phyloP scores from a whole-genome alignment of 1,140 invertebrate species.

The Bombus breviceps region DNA sequence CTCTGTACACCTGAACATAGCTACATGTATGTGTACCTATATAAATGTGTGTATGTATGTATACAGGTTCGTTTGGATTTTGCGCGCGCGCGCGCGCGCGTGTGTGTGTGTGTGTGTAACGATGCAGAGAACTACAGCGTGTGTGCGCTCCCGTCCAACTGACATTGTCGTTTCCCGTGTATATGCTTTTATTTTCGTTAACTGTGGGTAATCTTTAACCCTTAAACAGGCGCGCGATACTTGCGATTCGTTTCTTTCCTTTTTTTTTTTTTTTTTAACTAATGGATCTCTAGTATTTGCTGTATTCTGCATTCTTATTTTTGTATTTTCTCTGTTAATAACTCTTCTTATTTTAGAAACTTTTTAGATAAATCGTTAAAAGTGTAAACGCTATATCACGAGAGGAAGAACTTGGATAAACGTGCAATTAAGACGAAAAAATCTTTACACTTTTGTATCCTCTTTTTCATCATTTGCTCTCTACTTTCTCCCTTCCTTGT shows the following conservation, averaged over 20 bases:
- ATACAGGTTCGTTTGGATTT: not conserved
- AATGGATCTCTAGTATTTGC: conserved; percentile 7
- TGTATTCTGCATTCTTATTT: not conserved
- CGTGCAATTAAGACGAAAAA: conserved; percentile 27
- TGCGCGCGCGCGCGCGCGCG: not conserved
- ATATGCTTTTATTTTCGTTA: conserved; percentile 5
- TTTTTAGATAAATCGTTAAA: conserved; percentile 25
- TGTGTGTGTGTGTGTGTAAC: conserved; percentile 29
- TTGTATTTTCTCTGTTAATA: not conserved
- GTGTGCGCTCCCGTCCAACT: conserved; percentile 25
- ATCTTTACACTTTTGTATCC: not conserved
- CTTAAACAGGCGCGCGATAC: conserved; percentile 42
- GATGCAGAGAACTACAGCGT: conserved; percentile 22
- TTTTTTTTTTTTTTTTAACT: not conserved
- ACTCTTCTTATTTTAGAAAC: conserved; percentile 17
- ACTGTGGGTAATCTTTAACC: conserved; percentile 47
- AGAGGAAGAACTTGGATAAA: conserved; percentile 55
- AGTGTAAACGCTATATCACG: conserved; percentile 26
- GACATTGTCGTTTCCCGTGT: not conserved
- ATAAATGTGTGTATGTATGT: not conserved
- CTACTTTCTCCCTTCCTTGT: not conserved
- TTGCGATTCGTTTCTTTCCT: not conserved
- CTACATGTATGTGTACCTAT: not conserved
- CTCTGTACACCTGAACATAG: not conserved
- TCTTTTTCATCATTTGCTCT: not conserved